phyloP scores from a whole-genome alignment of 2,113 vertebrate genomes.

The Saccopteryx bilineata region DNA sequence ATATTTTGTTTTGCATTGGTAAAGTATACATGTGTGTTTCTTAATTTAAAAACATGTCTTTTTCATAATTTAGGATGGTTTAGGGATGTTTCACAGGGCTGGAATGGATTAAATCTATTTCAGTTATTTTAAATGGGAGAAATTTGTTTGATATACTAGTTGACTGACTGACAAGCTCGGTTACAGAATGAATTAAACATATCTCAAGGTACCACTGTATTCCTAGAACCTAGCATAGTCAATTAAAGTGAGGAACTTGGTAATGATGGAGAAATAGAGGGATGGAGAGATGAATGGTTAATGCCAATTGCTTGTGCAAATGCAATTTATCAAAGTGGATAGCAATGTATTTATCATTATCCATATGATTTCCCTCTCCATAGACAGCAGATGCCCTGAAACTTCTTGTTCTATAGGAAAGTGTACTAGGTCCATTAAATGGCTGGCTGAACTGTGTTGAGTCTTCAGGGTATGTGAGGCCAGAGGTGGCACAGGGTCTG shows the following conservation, averaged over 20 bases:
- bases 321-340: neutral
- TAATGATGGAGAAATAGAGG: neutral
- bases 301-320: conserved; percentile 24
- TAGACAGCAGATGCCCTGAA: neutral
- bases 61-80: no score
- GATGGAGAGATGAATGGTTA: neutral
- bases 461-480: neutral
- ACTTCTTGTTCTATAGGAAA: neutral
- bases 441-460: neutral
- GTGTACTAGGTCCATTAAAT: neutral
- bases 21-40: no score
- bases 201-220: neutral
- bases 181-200: no score
- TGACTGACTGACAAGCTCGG: no score
- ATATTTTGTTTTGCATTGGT: no score
- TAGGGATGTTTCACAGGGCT: no score
- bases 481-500: neutral
- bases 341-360: neutral
- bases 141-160: no score
- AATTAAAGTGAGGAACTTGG: neutral
- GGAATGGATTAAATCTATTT: no score
- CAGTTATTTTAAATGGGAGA: no score
- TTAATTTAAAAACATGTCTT: no score
- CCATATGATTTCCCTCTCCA: neutral
- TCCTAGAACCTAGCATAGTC: neutral